These are phyloP conservation scores for Polymixis flavicincta DNA, from an alignment of 2,888 invertebrate genomes.

Conservation along the genomic window DNA sequence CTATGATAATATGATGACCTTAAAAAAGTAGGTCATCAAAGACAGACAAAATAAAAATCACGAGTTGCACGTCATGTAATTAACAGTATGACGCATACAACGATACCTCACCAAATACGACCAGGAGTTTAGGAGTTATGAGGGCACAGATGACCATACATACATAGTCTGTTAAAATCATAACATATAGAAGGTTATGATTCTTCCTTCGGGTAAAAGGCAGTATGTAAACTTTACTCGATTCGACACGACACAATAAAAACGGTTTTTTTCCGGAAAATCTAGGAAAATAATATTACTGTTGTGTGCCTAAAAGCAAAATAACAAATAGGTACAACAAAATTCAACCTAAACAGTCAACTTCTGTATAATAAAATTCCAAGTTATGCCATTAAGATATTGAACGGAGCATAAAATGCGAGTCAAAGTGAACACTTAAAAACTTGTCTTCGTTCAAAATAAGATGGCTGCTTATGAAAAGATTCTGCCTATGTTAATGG, in stretches of 20 bases:
- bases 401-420: slow-evolving; percentile 38
- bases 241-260: background rate
- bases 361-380: slow-evolving; percentile 14
- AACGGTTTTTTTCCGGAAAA: background rate
- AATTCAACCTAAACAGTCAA: background rate
- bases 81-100: too few species aligned
- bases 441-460: slow-evolving; percentile 40
- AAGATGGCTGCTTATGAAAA: slow-evolving; percentile 16
- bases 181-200: too few species aligned
- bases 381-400: slow-evolving; percentile 47
- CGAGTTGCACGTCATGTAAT: too few species aligned
- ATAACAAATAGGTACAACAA: background rate
- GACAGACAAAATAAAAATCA: too few species aligned
- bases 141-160: too few species aligned
- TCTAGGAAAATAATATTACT: too few species aligned
- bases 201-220: too few species aligned
- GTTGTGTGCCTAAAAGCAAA: background rate
- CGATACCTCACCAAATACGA: too few species aligned
- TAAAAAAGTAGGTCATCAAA: too few species aligned
- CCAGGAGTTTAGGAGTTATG: too few species aligned
- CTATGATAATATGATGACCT: too few species aligned
- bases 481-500: slow-evolving; percentile 22
- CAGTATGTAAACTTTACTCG: background rate
- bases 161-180: too few species aligned
- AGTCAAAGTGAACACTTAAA: slow-evolving; percentile 43